Base-by-base conservation (phyloP, 2,113 vertebrate species). In the Tautogolabrus adspersus region DNA sequence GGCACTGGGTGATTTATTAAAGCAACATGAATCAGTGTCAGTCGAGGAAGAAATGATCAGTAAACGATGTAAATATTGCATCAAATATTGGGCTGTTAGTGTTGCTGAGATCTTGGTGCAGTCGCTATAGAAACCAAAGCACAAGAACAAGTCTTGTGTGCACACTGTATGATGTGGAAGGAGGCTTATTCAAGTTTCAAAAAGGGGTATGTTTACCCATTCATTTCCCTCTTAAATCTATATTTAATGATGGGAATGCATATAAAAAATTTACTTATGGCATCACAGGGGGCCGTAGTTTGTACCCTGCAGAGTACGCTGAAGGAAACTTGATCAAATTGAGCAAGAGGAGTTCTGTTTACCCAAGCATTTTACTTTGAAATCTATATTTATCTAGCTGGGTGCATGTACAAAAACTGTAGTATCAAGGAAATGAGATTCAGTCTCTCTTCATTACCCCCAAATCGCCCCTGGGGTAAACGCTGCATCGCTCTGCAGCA, bases 331-430 rank as follows among this genome's bases (percentile, higher is more conserved):
- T 81, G 58, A 63, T 76, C 18, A 64, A 54, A 75, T 8, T 59
- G 58, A 73, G 62, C 8, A 47, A 30, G n/a, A 54, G 13, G 13
- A 57, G 15, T 34, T 15, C 42, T 49, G 66, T 78, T 82, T 75
- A 66, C 70, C 22, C 37, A 42, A 52, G 51, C 8, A 12, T 59
- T 79, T 66, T 47, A 68, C 21, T 72, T 59, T 66, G 37, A 71
- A 78, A 62, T 71, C 38, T 63, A 71, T 82, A 78, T 75, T 75
- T 71, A 75, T 63, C 49, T 26, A 56, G 15, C 49, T 52, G 10
- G 16, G 70, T 82, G 56, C 55, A 62, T 38, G 49, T 23, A 34
- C 1, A 19, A 65, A 59, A 73, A 75, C 6, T 46, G 22, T 49
- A 65, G 40, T 58, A 23, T 75, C 40, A 71, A 56, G 37, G 49